Conservation (phyloP, 2,888 invertebrate genomes). For the Podabrus alpinus region DNA sequence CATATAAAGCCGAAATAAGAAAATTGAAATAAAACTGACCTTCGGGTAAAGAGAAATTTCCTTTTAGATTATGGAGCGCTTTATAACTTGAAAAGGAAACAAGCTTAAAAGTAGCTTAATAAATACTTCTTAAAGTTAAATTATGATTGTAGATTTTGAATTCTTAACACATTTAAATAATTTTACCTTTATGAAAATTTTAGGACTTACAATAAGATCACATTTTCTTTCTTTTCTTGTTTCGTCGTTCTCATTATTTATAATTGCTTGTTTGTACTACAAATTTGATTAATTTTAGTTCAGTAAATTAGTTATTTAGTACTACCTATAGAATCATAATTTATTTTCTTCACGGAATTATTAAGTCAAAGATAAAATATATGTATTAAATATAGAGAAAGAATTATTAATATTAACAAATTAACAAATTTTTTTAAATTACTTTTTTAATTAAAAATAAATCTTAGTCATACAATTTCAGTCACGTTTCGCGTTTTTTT, state of each 20-base stretch:
- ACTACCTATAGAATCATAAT: too few species aligned
- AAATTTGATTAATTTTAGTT: neutral
- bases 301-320: neutral
- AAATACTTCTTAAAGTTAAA: neutral
- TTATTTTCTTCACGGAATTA: too few species aligned
- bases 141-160: neutral
- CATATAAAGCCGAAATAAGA: neutral
- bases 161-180: neutral
- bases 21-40: slow-evolving; percentile 8
- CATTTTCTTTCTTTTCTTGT: neutral
- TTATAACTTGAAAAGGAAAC: neutral
- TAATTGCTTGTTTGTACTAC: neutral
- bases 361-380: too few species aligned
- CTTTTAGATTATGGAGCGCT: neutral
- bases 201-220: neutral
- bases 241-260: neutral
- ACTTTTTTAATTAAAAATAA: neutral
- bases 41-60: neutral
- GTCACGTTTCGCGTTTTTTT: neutral
- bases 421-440: neutral
- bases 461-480: neutral
- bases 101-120: neutral
- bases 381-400: neutral
- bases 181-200: neutral
- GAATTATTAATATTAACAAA: neutral